phyloP scores from a whole-genome alignment of 2,797 vertebrate genomes.

The Galaxias olidus region DNA sequence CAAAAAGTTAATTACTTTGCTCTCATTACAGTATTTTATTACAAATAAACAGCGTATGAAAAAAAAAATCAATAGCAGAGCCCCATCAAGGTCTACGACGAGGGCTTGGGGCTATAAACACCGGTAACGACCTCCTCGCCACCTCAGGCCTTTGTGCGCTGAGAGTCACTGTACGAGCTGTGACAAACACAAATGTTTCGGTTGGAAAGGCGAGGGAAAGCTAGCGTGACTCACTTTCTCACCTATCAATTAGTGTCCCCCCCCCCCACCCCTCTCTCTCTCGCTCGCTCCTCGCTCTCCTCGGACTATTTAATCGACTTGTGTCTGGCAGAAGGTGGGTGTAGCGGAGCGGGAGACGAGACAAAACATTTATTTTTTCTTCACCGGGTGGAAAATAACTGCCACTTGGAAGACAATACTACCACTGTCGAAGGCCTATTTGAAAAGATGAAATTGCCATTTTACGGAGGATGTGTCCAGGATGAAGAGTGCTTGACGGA shows the following conservation, averaged over 20 bases:
- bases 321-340: conserved; percentile 8
- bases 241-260: conserved; percentile 10
- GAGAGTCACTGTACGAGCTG: conserved; percentile 7
- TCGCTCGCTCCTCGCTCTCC: not conserved
- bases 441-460: conserved; percentile 5
- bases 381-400: not conserved
- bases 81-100: conserved; percentile 11
- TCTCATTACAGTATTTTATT: conserved; percentile 13
- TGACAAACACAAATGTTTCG: conserved; percentile 13
- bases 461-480: not conserved
- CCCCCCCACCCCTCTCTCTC: not conserved
- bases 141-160: conserved; percentile 15
- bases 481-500: conserved; percentile 4
- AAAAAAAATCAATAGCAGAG: conserved; percentile 11
- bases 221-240: conserved; percentile 16
- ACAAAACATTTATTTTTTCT: conserved; percentile 25
- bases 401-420: not conserved
- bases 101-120: conserved; percentile 6
- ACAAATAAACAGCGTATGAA: not conserved
- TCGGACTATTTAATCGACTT: conserved; percentile 9
- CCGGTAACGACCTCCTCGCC: conserved; percentile 27
- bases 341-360: conserved; percentile 1
- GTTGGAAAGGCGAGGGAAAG: not conserved
- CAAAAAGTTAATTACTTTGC: conserved; percentile 32
- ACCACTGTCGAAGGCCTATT: conserved; percentile 6